A percentile compares a stretch with the other conserved stretches of the same genome.
phyloP scores from a whole-genome alignment of 2,113 vertebrate genomes.

The Tupaia tana region DNA sequence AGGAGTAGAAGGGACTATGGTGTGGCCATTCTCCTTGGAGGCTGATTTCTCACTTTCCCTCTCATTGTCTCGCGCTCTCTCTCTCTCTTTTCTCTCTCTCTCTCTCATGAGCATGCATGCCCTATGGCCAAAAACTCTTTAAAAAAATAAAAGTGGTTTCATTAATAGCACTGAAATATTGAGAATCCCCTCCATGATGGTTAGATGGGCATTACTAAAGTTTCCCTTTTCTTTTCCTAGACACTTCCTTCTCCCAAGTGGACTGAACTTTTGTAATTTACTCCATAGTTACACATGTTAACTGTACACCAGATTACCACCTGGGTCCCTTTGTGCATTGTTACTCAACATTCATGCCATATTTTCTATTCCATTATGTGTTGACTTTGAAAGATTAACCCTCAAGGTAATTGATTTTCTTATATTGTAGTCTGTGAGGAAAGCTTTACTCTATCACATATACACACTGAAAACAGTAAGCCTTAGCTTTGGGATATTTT shows the following conservation, averaged over 20 bases:
- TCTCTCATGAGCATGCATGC: too few relatives aligned
- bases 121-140: too few relatives aligned
- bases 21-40: too few relatives aligned
- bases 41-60: too few relatives aligned
- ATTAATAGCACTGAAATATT: neutral
- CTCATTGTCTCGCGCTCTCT: too few relatives aligned
- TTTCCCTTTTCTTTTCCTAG: neutral
- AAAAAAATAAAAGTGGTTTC: neutral
- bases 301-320: neutral
- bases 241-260: neutral
- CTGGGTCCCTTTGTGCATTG: neutral
- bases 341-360: neutral
- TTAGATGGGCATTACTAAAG: neutral
- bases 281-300: neutral
- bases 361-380: slow-evolving; percentile 7
- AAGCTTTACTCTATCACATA: slow-evolving; percentile 5
- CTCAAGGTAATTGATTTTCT: slow-evolving; percentile 23
- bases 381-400: slow-evolving; percentile 64
- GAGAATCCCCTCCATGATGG: neutral
- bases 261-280: neutral
- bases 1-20: too few relatives aligned
- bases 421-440: slow-evolving; percentile 15
- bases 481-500: slow-evolving; percentile 45
- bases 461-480: neutral
- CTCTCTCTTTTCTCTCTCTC: too few relatives aligned